A percentile compares a stretch with the other conserved stretches of the same genome.
Conservation (phyloP, 2,797 vertebrate species). For the Schizopygopsis pylzovi region DNA sequence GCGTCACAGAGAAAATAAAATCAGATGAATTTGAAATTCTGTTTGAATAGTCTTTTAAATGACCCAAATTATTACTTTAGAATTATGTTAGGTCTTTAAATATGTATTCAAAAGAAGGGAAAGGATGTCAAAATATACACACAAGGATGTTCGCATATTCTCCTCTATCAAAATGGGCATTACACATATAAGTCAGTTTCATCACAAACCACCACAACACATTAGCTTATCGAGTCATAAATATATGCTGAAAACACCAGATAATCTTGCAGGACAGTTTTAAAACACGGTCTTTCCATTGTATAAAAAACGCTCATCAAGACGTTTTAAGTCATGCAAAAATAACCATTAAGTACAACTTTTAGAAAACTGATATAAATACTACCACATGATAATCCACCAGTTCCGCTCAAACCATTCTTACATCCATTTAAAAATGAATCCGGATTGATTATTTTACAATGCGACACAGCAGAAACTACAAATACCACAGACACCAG, state of each 20-base stretch:
- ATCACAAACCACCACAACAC: conserved; percentile 74
- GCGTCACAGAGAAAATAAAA: conserved; percentile 47
- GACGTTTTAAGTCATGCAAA: conserved; percentile 61
- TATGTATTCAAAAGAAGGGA: conserved; percentile 48
- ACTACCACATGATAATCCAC: conserved; percentile 45
- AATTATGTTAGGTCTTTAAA: conserved; percentile 51
- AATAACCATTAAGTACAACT: conserved; percentile 44
- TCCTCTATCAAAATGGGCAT: conserved; percentile 66
- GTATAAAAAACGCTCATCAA: conserved; percentile 44
- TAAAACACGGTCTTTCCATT: conserved; percentile 57
- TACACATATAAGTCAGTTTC: conserved; percentile 66
- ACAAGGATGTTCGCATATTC: conserved; percentile 52
- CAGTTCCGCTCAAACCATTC: conserved; percentile 43
- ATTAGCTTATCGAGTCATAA: conserved; percentile 83
- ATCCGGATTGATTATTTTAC: conserved; percentile 44
- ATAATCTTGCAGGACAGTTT: conserved; percentile 76
- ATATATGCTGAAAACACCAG: conserved; percentile 71
- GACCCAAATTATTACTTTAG: conserved; percentile 19
- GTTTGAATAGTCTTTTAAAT: conserved; percentile 32
- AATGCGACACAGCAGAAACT: conserved; percentile 24
- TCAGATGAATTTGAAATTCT: conserved; percentile 39
- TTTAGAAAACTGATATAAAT: conserved; percentile 57
- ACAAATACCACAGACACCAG: conserved; percentile 25
- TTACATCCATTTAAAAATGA: conserved; percentile 33
- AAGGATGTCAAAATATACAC: conserved; percentile 64